These are phyloP conservation scores for Coboldia fuscipes DNA, from an alignment of 1,140 invertebrate species.

Conservation along the genomic window DNA sequence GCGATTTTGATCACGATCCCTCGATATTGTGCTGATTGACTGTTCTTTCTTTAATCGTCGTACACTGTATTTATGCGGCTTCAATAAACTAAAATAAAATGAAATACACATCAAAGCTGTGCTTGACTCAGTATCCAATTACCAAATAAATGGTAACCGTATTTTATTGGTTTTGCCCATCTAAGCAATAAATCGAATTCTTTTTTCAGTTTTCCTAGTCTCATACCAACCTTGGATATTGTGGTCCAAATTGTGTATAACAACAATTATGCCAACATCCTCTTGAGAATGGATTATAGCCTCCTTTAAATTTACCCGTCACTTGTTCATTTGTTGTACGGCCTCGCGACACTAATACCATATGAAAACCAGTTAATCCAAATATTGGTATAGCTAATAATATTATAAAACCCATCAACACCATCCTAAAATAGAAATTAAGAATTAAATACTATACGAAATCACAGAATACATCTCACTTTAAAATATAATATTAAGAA, in stretches of 20 bases:
- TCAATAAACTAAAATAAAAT: slow-evolving; percentile 21
- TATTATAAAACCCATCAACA: slow-evolving; percentile 77
- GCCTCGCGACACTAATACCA: slow-evolving; percentile 89
- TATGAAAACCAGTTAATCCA: slow-evolving; percentile 93
- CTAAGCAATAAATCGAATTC: background rate
- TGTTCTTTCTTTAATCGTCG: slow-evolving; percentile 19
- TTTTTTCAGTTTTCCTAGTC: slow-evolving; percentile 7
- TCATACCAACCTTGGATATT: slow-evolving; percentile 97
- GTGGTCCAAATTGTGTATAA: slow-evolving; percentile 85
- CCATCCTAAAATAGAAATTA: slow-evolving; percentile 36
- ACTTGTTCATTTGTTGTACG: slow-evolving; percentile 99
- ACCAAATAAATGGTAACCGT: too few species aligned
- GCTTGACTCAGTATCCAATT: background rate
- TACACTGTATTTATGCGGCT: slow-evolving; percentile 26
- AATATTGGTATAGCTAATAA: slow-evolving; percentile 90
- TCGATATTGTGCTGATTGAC: slow-evolving; percentile 20
- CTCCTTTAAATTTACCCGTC: slow-evolving; percentile 93
- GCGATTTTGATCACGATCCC: slow-evolving; percentile 13
- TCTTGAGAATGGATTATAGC: slow-evolving; percentile 89
- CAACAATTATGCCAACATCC: slow-evolving; percentile 89
- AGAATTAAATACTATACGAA: slow-evolving; percentile 3
- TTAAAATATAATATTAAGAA: background rate
- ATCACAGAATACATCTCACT: background rate
- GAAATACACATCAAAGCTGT: background rate
- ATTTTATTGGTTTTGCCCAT: too few species aligned